Base-by-base conservation (phyloP, 2,797 vertebrate genomes). In the Pipistrellus pipistrellus region DNA sequence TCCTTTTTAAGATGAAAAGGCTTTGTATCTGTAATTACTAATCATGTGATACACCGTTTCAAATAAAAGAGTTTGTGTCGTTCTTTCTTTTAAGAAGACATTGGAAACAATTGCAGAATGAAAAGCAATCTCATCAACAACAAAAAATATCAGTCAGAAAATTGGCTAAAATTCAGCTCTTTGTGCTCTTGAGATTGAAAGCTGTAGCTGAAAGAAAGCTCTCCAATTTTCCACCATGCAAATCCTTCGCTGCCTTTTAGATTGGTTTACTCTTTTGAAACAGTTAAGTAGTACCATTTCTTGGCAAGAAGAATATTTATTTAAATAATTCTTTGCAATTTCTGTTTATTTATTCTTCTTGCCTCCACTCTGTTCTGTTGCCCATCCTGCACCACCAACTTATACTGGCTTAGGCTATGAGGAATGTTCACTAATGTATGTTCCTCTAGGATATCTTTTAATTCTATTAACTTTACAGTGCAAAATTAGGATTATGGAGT, bases 1-100 rank as follows among this genome's bases (percentile, higher is more conserved):
- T 82, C 84, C 64, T 77, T 92, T 90, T 78, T 83, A 86, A 96
- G 69, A 71, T 35, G 64, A 85, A 96, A 95, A 96, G 81, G 20
- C 80, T 84, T 97, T 96, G 88, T 96, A 81, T 94, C 46, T 72
- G 4, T 94, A 96, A 95, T 97, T 97, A 83, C 96, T 10, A 83
- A 92, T 94, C 96, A 92, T 77, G 95, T 85, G 96, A 78, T 85
- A 86, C 85, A 91, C 77, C 73, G 38, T 96, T 97, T 95, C 48
- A 96, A 68, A 88, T 95, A 59, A 96, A 90, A 68, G 73, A 76
- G 10, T 59, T 55, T 53, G 41, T 81, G 71, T n/a, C 0, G 0
- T 85, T 96, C 77, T 96, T 96, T 44, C 86, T 75, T 95, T 87
- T 91, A 64, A 46, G 84, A 95, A 96, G 94, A 85, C 76, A 83